Evolutionary conservation across 2,888 invertebrate genomes (phyloP).

Genomic region (Clistopyga incitator): DNA sequence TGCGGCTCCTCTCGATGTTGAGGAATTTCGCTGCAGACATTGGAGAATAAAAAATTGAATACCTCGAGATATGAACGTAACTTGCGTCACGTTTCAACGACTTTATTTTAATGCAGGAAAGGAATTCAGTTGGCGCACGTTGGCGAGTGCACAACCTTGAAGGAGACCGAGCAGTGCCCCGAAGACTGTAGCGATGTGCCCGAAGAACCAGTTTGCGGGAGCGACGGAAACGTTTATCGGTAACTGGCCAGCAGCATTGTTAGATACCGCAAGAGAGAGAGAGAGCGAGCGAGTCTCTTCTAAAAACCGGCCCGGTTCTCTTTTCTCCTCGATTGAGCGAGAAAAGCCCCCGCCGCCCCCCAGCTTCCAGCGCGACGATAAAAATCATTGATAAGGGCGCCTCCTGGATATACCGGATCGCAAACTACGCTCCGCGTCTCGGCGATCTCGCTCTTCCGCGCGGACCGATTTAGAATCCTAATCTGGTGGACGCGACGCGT

Average conservation of each 20-base stretch:
- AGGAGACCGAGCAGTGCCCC: conserved; percentile 88
- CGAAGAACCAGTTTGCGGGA: conserved; percentile 93
- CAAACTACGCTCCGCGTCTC: background rate
- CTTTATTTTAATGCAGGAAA: conserved; percentile 86
- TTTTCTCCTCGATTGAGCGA: conserved; percentile 7
- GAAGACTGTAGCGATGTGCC: conserved; percentile 86
- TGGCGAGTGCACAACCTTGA: conserved; percentile 93
- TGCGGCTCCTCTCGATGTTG: background rate
- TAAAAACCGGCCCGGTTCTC: conserved; percentile 21
- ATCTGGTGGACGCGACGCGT: too few relatives aligned
- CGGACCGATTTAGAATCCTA: conserved; percentile 35
- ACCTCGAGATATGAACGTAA: background rate
- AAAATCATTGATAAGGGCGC: conserved; percentile 42
- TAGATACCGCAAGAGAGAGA: conserved; percentile 35
- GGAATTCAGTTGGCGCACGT: conserved; percentile 95
- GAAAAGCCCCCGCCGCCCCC: background rate
- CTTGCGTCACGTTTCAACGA: conserved; percentile 35
- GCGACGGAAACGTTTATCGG: conserved; percentile 95
- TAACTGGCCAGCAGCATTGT: conserved; percentile 79
- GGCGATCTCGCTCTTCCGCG: conserved; percentile 5
- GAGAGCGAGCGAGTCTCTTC: conserved; percentile 2
- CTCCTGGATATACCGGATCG: conserved; percentile 8
- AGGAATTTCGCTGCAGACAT: conserved; percentile 13
- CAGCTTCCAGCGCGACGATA: conserved; percentile 13
- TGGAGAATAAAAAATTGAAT: background rate